A percentile compares a stretch with the other conserved stretches of the same genome.
phyloP scores from a whole-genome alignment of 2,888 invertebrate genomes.

The Nymphalis polychloros region DNA sequence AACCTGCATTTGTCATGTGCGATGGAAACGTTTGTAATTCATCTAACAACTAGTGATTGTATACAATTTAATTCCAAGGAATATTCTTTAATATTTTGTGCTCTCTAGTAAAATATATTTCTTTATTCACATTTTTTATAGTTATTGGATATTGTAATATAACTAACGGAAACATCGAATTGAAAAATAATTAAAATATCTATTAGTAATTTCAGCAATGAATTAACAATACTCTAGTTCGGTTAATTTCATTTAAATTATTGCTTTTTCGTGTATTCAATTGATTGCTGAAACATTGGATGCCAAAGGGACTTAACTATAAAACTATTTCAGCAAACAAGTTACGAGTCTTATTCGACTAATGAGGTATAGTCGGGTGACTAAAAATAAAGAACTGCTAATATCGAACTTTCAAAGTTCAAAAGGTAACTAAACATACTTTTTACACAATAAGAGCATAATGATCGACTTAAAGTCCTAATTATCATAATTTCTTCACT shows the following conservation, averaged over 20 bases:
- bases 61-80: slow-evolving; percentile 6
- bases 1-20: slow-evolving; percentile 18
- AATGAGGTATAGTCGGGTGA: slow-evolving; percentile 73
- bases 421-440: slow-evolving; percentile 78
- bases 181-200: not conserved
- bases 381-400: slow-evolving; percentile 59
- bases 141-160: slow-evolving; percentile 11
- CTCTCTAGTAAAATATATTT: slow-evolving; percentile 26
- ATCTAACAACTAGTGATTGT: slow-evolving; percentile 19
- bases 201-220: too few relatives aligned
- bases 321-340: slow-evolving; percentile 24
- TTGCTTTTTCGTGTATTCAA: slow-evolving; percentile 4
- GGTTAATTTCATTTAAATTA: slow-evolving; percentile 10
- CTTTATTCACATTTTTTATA: slow-evolving; percentile 8
- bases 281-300: slow-evolving; percentile 11
- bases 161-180: slow-evolving; percentile 5
- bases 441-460: slow-evolving; percentile 62
- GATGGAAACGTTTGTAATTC: not conserved
- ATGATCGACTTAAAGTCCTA: slow-evolving; percentile 76
- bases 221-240: not conserved
- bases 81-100: slow-evolving; percentile 13
- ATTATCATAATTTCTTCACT: slow-evolving; percentile 65
- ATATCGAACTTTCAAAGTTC: slow-evolving; percentile 78
- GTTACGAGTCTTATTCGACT: slow-evolving; percentile 57
- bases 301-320: slow-evolving; percentile 15